phyloP scores from a whole-genome alignment of 2,797 vertebrate genomes.

The Silurus aristotelis region DNA sequence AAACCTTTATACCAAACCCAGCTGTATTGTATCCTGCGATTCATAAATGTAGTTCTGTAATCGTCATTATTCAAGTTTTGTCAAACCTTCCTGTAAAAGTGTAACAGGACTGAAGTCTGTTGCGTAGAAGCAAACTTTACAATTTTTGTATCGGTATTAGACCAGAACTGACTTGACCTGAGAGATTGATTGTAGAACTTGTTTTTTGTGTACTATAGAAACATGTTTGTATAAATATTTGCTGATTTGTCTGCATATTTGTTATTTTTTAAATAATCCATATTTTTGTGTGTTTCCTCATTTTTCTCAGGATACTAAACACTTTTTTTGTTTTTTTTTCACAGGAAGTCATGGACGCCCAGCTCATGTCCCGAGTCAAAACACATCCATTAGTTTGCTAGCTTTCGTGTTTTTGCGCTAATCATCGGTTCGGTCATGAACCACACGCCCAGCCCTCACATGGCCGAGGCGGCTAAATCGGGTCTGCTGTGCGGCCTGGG shows the following conservation, averaged over 20 bases:
- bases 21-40: neutral
- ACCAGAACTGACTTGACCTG: no score
- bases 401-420: constrained; percentile 10
- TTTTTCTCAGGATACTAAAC: neutral
- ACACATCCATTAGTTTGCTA: constrained; percentile 12
- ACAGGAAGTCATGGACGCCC: constrained; percentile 43
- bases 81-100: neutral
- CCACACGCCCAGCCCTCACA: constrained; percentile 83
- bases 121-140: neutral
- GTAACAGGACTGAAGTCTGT: neutral
- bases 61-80: neutral
- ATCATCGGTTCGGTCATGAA: constrained; percentile 77
- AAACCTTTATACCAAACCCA: neutral
- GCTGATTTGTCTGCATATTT: neutral
- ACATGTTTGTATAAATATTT: neutral
- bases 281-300: neutral
- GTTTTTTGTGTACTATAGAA: neutral
- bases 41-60: neutral
- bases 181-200: no score
- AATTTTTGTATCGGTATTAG: no score
- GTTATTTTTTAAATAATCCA: neutral
- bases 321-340: neutral
- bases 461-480: constrained; percentile 80
- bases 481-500: constrained; percentile 83
- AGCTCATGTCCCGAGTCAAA: constrained; percentile 15